Evolutionary conservation across 2,888 invertebrate species (phyloP), one percentile per base, ranked within the genome.

Genomic region (Tetrapedia diversipes): DNA sequence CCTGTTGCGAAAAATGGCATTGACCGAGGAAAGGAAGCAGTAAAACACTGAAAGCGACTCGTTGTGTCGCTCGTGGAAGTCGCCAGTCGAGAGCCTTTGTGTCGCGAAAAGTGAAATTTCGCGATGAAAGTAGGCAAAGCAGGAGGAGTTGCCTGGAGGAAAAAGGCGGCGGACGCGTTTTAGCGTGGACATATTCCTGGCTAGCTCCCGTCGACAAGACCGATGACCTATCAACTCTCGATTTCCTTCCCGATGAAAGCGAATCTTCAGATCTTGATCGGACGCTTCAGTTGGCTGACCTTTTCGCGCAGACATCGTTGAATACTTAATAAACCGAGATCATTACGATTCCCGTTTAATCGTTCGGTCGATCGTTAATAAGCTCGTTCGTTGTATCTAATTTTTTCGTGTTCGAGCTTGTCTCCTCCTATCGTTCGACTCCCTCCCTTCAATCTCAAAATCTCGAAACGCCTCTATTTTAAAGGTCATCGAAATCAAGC

Each of bases 101-200:
- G 78, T 82, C 84, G 83, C 84, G 86, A 86, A 88, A 89, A 89
- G 89, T 89, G 89, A 89, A 89, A 89, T 79, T 82, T 85, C 59
- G 27, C 61, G 82, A 88, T 82, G 86, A 89, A 89, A 89, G 89
- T 88, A 80, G 87, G 81, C 77, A 81, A 82, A 75, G 74, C 54
- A 19, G 56, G 51, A 76, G 65, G 45, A 60, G 53, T 34, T 51
- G 43, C 7, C 27, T 16, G 19, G 34, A 43, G 60, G 65, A 56
- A 74, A n/a, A n/a, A n/a, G n/a, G n/a, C n/a, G 78, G 39, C 67
- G 51, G 56, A 65, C 56, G 56, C 24, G 64, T 32, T 57, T 57
- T 29, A 29, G n/a, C 54, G 37, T 34, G 47, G 51, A 49, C 37
- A 19, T n/a, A n/a, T 24, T 61, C 24, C 59, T 59, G 57, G 34